Base-by-base conservation (phyloP, 2,888 invertebrate genomes). In the Campoletis raptor region DNA sequence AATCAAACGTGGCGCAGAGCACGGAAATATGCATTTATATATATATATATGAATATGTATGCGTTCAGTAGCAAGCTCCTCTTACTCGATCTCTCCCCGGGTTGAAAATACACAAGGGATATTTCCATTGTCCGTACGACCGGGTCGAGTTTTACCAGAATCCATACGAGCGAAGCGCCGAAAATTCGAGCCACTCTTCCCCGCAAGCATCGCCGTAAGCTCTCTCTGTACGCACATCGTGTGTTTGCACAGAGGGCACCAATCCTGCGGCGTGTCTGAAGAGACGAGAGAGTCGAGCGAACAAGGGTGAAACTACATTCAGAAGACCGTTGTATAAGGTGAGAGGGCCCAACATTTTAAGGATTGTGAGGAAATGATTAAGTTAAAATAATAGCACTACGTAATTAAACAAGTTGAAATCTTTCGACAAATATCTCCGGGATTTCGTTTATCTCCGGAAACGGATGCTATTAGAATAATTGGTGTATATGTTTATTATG, bases 71-170 rank as follows among this genome's bases (percentile, higher is more conserved):
- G 57, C 37, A 37, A 66, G 64, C 40, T 52, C 42, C 79, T 83
- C 48, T 48, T 21, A 54, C 79, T 54, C 79, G 79, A 74, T 79
- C 64, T 72, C 78, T 54, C 79, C 10, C 30, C 21, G 57, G 86
- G 84, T 84, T 87, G 87, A 87, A 87, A 86, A 87, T 87, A 87
- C 87, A 86, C 84, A 52, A 48, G 52, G 78, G 45, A 81, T 86
- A 82, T 87, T 87, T 84, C 72, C 86, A 83, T 83, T 86, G 87
- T 83, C 70, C 70, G 42, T 57, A 61, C 18, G 10, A 48, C 21
- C 67, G 40, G 30, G 54, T 54, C 52, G 30, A 37, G 54, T 9
- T 37, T 21, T 73, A 40, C n/a, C 4, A 52, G 54, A 57, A 21
- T 72, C 52, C 72, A 52, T 18, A 54, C 24, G 30, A 42, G 42